Conservation (phyloP, 2,113 vertebrate genomes). For the Muscicapa adusta region DNA sequence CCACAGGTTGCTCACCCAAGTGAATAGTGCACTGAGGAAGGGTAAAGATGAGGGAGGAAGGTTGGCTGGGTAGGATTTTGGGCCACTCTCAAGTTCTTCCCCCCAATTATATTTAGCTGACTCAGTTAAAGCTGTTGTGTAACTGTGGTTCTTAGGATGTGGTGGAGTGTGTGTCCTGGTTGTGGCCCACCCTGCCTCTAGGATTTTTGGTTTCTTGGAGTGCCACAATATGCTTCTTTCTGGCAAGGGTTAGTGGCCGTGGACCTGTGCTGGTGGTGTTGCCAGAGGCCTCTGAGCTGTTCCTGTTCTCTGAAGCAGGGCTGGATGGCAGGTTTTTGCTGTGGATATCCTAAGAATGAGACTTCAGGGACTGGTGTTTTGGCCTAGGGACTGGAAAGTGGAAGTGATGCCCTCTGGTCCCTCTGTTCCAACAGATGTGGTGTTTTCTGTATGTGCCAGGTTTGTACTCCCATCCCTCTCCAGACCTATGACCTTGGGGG, state of each 20-base stretch:
- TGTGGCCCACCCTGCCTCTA: not conserved
- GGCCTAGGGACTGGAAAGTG: not conserved
- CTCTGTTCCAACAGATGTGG: not conserved
- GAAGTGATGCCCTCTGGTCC: not conserved
- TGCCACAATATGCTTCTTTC: not conserved
- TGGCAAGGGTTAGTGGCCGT: not conserved
- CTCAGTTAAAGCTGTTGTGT: not conserved
- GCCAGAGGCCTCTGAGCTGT: not conserved
- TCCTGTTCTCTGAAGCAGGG: not conserved
- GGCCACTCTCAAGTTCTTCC: not conserved
- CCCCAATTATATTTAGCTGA: rapidly evolving
- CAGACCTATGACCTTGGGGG: not conserved
- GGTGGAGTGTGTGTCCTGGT: not conserved
- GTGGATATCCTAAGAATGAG: not conserved
- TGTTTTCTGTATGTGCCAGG: not conserved
- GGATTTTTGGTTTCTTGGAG: not conserved
- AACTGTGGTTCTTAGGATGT: not conserved
- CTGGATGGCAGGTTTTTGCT: not conserved
- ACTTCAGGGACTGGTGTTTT: not conserved
- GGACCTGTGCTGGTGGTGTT: not conserved
- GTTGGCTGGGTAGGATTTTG: not conserved
- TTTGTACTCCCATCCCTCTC: not conserved
- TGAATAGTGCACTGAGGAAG: not conserved
- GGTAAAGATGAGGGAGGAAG: not conserved
- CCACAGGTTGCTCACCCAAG: not conserved